A percentile compares a stretch with the other conserved stretches of the same genome.
Evolutionary conservation across 2,888 invertebrate species (phyloP).

Genomic region (Agrochola lychnidis): DNA sequence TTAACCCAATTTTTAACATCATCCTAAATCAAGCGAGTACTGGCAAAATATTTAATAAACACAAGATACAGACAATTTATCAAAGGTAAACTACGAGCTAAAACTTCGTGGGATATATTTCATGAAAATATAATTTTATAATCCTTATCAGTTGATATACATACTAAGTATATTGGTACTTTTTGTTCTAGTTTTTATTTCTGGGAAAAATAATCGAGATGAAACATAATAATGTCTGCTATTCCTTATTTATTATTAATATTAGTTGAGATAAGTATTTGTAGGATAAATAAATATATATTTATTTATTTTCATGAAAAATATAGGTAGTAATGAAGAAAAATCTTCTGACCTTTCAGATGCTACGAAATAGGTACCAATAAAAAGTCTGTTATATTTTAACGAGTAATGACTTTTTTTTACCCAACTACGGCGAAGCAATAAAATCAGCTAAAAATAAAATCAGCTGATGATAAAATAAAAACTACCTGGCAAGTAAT

Average conservation of each 20-base stretch:
- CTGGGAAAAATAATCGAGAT: not conserved
- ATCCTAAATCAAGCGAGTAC: not conserved
- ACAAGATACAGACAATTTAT: not conserved
- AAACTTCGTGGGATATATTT: not conserved
- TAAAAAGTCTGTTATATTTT: slow-evolving; percentile 11
- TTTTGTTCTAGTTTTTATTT: not conserved
- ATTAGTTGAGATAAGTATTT: not conserved
- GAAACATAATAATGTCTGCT: not conserved
- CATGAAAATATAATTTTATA: not conserved
- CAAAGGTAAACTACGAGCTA: not conserved
- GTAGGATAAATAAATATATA: not conserved
- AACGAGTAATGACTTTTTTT: slow-evolving; percentile 3
- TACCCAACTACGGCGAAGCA: not conserved
- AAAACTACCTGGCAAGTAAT: too few relatives aligned
- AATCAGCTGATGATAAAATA: too few relatives aligned
- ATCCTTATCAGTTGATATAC: not conserved
- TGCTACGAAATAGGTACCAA: not conserved
- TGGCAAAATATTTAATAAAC: not conserved
- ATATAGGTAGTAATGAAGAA: not conserved
- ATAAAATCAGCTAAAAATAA: too few relatives aligned
- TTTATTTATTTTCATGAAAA: not conserved
- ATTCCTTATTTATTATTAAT: not conserved
- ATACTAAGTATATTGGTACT: too few relatives aligned
- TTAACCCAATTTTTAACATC: not conserved
- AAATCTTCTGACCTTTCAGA: not conserved